Evolutionary conservation across 2,113 vertebrate species (phyloP), one percentile per base, ranked within the genome.

Genomic region (Semicossyphus pulcher): DNA sequence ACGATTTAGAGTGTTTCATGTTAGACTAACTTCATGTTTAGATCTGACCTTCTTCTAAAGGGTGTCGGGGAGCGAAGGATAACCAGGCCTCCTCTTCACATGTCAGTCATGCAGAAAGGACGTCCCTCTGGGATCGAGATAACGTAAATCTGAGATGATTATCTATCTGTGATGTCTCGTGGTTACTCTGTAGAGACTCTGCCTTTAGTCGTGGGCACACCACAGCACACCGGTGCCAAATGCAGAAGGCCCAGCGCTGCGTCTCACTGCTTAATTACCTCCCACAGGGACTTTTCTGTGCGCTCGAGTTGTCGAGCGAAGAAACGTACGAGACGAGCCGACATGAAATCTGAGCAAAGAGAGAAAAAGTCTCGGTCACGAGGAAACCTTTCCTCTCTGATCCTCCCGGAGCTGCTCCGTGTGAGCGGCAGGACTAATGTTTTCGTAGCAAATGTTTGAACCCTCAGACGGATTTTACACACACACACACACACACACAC

Each of bases 241-340:
- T 21, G 51, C 52, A 58, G 9, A 44, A 31, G 29, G 26, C 31
- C 36, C 21, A 15, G 11, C 39, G 10, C 15, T 28, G 41, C 11
- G 10, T 56, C 48, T 66, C 54, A 31, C 26, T 18, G 26, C 23
- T 74, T 64, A 75, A 75, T 68, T 39, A 70, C 39, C 44, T 69
- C 58, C 71, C 64, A 45, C 4, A 37, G 71, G 70, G 54, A 63
- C 48, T 47, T 16, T 18, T 6, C 37, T 41, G 39, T 41, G 20
- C 12, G 9, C 41, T 34, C 45, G 16, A 34, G 39, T 34, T 23
- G 41, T 10, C 32, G 68, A 61, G 10, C n/a, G 25, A 63, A 45
- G 39, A 66, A 57, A 60, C n/a, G 63, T n/a, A 36, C 10, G 28
- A 23, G 9, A 36, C 39, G 41, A 57, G 56, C 29, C 44, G 59